phyloP scores from a whole-genome alignment of 2,113 vertebrate genomes.

The Heliornis fulica region DNA sequence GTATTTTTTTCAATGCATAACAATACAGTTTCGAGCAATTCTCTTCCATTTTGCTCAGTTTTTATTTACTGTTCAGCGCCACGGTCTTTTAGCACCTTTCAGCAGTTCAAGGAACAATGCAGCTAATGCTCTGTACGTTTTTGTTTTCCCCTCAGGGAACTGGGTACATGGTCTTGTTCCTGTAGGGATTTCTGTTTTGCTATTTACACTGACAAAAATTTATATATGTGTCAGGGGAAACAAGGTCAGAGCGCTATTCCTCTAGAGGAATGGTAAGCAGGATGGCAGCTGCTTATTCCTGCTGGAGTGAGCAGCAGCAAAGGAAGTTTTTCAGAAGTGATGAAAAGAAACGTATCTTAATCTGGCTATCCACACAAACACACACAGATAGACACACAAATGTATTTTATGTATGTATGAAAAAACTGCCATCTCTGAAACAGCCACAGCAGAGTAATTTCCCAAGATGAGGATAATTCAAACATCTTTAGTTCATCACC shows the following conservation, averaged over 20 bases:
- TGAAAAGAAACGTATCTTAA: background rate
- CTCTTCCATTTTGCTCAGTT: background rate
- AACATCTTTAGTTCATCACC: background rate
- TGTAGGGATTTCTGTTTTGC: background rate
- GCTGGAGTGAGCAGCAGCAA: background rate
- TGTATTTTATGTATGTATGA: background rate
- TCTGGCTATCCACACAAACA: background rate
- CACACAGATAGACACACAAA: background rate
- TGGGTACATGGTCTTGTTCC: background rate
- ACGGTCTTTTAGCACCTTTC: background rate
- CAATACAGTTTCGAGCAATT: background rate
- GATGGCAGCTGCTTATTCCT: background rate
- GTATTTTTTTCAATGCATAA: background rate
- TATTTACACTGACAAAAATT: background rate
- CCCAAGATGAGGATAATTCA: background rate
- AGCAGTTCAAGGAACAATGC: background rate
- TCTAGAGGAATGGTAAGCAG: background rate
- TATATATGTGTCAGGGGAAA: background rate
- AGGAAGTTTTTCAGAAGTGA: background rate
- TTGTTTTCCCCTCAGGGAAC: background rate
- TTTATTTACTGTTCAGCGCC: background rate
- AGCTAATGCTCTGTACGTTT: background rate
- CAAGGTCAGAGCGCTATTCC: background rate
- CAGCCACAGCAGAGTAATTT: background rate
- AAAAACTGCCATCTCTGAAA: background rate